Base-by-base conservation (phyloP, 2,888 invertebrate genomes). In the Caenorhabditis parvicauda region DNA sequence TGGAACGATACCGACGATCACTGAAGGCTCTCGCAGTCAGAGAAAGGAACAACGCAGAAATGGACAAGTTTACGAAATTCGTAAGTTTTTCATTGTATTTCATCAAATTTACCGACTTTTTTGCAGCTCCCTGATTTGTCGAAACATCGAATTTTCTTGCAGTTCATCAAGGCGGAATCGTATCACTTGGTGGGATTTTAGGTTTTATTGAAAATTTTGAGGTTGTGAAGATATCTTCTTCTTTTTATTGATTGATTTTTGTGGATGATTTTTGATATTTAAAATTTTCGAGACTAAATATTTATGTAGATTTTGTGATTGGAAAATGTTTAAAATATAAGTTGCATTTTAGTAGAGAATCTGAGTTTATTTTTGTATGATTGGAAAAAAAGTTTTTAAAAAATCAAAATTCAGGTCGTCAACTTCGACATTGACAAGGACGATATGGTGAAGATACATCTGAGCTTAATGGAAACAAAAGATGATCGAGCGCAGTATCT, bases 1-100 rank as follows among this genome's bases (percentile, higher is more conserved):
- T 76, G 21, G 73, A 73, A 54, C 54, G 77, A 27, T 76, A 75
- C 44, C 53, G 69, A 21, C 54, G 64, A 38, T 69, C 76, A 3
- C 53, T 77, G n/a, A 42, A 56, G 6, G 58, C 71, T 0, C 48
- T 74, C 1, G 75, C 75, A 37, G 70, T 75, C 5, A 47, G 55
- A 49, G 58, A 63, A 41, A 42, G 56, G 7, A 45, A 39, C 14
- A 59, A 68, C 37, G 27, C 43, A 0, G 68, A 69, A 52, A 53
- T 72, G 57, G 28, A 54, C 32, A 54, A 63, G 14, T 49, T 53
- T 22, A 46, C 65, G 22, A 59, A 63, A 28, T 49, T 58, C 37
- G 62, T 66, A 19, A 17, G 52, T 35, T 19, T 5, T 37, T 47
- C 4, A 4, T 5, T 9, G 27, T 45, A 28, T 45, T 42, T 3